Evolutionary conservation across 2,113 vertebrate genomes (phyloP).

Genomic region (Macquaria australasica): DNA sequence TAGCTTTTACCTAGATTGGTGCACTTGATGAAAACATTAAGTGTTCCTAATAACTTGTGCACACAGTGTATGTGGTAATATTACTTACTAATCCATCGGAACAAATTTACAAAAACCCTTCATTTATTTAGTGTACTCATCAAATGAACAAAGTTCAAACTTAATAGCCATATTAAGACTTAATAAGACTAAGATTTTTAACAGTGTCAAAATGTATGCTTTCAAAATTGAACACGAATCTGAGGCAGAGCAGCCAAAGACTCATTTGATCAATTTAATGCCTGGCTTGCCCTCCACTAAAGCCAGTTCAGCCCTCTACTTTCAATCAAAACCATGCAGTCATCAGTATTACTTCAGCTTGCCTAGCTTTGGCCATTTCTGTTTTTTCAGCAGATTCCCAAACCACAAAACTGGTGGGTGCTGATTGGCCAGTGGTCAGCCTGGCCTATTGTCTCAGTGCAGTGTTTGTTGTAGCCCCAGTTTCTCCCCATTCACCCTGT

Average conservation of each 20-base stretch:
- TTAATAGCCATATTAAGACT: not conserved
- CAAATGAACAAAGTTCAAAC: not conserved
- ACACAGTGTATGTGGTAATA: not conserved
- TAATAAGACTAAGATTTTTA: not conserved
- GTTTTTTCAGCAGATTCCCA: conserved; percentile 86
- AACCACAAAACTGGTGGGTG: conserved; percentile 72
- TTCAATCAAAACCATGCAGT: conserved; percentile 79
- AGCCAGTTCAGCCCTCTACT: conserved; percentile 67
- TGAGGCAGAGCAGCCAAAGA: conserved; percentile 27
- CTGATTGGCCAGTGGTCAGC: conserved; percentile 76
- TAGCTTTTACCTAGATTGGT: not conserved
- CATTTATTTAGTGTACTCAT: not conserved
- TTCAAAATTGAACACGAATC: conserved; percentile 44
- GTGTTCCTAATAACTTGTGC: not conserved
- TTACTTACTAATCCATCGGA: not conserved
- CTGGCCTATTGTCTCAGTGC: conserved; percentile 67
- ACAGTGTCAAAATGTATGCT: conserved; percentile 29
- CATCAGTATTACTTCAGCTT: conserved; percentile 81
- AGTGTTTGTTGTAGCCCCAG: conserved; percentile 62
- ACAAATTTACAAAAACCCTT: not conserved
- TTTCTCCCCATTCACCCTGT: conserved; percentile 63
- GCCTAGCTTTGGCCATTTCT: conserved; percentile 73
- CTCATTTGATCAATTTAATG: conserved; percentile 42
- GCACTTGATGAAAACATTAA: not conserved
- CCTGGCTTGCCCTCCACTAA: conserved; percentile 58